Evolutionary conservation across 2,797 vertebrate genomes (phyloP).

Genomic region (Tangara arthus): DNA sequence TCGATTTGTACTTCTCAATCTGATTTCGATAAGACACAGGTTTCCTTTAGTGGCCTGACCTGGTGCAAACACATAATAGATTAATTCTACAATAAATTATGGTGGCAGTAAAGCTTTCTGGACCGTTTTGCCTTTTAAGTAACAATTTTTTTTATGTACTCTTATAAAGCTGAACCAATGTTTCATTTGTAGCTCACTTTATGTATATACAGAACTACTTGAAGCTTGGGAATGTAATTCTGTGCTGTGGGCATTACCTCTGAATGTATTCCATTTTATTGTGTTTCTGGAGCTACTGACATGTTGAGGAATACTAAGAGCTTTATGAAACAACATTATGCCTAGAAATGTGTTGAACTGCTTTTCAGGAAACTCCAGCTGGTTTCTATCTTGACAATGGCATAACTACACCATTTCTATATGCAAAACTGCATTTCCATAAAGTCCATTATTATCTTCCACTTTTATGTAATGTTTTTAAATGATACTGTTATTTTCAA

Average conservation of each 20-base stretch:
- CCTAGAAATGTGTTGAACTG: slow-evolving; percentile 7
- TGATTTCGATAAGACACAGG: slow-evolving; percentile 77
- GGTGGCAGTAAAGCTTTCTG: slow-evolving; percentile 72
- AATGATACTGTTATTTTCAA: neutral
- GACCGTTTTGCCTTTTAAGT: slow-evolving; percentile 71
- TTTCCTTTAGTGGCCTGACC: slow-evolving; percentile 70
- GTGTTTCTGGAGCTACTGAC: slow-evolving; percentile 57
- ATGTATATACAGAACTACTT: slow-evolving; percentile 64
- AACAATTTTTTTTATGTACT: slow-evolving; percentile 65
- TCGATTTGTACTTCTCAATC: slow-evolving; percentile 74
- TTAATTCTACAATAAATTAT: slow-evolving; percentile 80
- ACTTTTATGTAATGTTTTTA: neutral
- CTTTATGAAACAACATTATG: slow-evolving; percentile 33
- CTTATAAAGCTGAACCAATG: slow-evolving; percentile 69
- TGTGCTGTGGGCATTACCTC: slow-evolving; percentile 30
- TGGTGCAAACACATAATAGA: slow-evolving; percentile 74
- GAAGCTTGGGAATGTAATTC: slow-evolving; percentile 54
- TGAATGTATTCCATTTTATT: slow-evolving; percentile 46
- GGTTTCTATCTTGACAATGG: neutral
- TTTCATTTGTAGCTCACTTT: slow-evolving; percentile 69
- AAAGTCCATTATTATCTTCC: neutral
- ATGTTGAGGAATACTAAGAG: slow-evolving; percentile 23
- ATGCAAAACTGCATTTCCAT: neutral
- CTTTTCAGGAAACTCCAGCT: slow-evolving; percentile 14
- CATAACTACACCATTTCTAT: neutral